These are phyloP conservation scores for Astatoreochromis straeleni DNA, from an alignment of 2,113 vertebrate genomes.

Conservation along the genomic window DNA sequence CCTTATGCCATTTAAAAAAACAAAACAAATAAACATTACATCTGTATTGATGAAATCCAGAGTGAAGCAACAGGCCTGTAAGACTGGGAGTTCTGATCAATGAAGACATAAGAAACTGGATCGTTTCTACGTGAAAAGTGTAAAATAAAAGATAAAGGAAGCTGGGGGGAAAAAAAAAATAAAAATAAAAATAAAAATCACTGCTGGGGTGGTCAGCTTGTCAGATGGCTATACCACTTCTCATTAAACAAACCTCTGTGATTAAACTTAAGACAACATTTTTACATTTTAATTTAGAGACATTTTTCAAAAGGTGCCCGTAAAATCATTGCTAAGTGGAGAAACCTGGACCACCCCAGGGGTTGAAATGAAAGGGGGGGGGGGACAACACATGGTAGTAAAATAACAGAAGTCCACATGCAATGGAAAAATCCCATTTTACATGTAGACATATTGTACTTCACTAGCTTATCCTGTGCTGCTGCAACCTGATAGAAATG, in stretches of 20 bases:
- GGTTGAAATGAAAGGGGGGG: not conserved
- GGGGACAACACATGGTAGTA: not conserved
- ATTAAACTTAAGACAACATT: not conserved
- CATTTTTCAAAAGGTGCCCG: not conserved
- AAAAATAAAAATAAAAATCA: too few species aligned
- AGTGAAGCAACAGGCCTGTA: too few species aligned
- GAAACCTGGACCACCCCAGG: not conserved
- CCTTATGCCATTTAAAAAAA: too few species aligned
- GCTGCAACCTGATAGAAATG: constrained; percentile 53
- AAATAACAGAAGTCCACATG: not conserved
- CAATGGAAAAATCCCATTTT: not conserved
- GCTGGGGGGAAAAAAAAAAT: not conserved
- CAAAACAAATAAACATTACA: too few species aligned
- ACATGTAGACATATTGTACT: constrained; percentile 2
- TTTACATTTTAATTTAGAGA: not conserved
- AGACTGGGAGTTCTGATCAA: too few species aligned
- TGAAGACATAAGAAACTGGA: too few species aligned
- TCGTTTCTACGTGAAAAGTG: too few species aligned
- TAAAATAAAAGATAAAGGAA: too few species aligned
- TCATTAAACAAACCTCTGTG: not conserved
- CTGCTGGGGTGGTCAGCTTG: not conserved
- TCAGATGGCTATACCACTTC: not conserved
- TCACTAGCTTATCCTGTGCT: constrained; percentile 57
- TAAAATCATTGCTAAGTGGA: not conserved
- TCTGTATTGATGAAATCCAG: too few species aligned